phyloP scores from a whole-genome alignment of 2,797 vertebrate species.

The Pachyuromys duprasi region DNA sequence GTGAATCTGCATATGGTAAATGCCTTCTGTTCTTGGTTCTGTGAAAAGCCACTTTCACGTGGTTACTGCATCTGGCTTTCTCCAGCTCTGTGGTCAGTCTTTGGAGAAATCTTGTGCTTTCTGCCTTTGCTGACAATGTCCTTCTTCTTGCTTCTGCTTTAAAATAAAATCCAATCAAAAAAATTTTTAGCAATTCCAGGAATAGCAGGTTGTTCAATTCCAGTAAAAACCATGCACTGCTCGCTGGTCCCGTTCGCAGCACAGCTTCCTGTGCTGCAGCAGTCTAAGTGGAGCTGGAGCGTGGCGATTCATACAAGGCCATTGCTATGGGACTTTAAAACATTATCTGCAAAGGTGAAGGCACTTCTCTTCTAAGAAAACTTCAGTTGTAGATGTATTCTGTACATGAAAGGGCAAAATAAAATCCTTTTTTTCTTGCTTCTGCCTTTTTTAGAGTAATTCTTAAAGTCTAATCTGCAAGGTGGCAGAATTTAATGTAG shows the following conservation, averaged over 20 bases:
- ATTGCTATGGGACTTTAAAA: not conserved
- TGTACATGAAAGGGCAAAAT: not conserved
- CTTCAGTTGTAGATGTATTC: not conserved
- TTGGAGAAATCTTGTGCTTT: not conserved
- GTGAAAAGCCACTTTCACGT: not conserved
- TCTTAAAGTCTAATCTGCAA: not conserved
- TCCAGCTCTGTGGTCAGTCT: not conserved
- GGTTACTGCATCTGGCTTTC: not conserved
- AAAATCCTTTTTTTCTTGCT: not conserved
- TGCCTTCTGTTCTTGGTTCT: not conserved
- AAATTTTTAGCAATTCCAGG: not conserved
- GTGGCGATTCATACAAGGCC: not conserved
- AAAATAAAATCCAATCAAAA: not conserved
- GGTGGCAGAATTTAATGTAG: not conserved
- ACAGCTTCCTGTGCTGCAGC: not conserved
- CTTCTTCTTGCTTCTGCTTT: not conserved
- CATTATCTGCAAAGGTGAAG: not conserved
- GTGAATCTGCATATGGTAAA: not conserved
- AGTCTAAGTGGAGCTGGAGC: not conserved
- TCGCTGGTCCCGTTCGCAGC: not conserved
- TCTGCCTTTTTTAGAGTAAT: not conserved
- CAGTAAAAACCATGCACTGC: not conserved
- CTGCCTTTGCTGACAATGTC: not conserved
- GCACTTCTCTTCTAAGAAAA: not conserved
- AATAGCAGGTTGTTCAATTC: slow-evolving; percentile 17